Base-by-base conservation (phyloP, 1,140 invertebrate species). In the Lucilia sericata region DNA sequence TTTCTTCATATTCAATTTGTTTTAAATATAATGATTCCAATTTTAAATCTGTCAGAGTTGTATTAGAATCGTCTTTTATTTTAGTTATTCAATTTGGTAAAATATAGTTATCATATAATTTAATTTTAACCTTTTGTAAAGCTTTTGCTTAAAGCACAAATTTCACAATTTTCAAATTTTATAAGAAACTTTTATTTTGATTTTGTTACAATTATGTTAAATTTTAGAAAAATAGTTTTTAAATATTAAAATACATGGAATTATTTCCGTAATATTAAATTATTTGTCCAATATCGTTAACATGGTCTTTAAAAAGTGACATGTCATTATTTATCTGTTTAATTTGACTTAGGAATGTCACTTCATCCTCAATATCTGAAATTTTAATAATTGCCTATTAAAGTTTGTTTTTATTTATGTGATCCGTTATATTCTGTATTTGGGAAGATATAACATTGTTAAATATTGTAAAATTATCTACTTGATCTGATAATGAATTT, bases 101-200 rank as follows among this genome's bases (percentile, higher is more conserved):
- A 10, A 74, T 74, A 74, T 30, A 12, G 21, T 74, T 74, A 30
- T 74, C 60, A 5, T 74, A 17, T 30, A 74, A 8, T 74, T 30
- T 74, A 25, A 74, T 74, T 12, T 84, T 75, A 47, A 21, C n/a
- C n/a, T 49, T 74, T 80, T 74, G 65, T 76, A 60, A 10, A 81
- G 7, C 2, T 74, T 74, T 74, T 74, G 25, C 25, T 74, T 30
- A 34, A 74, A 9, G 17, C 12, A 5, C 25, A 3, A 2, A 74
- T 74, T 74, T 74, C 19, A 74, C 70, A 74, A 30, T 75, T 75
- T 75, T 34, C 74, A 34, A 75, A 75, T 34, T 75, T 75, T 1
- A 75, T 30, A 3, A 75, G 2, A 36, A 34, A 75, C 5, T 75
- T 75, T 75, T 10, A 75, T 3, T 36, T 34, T 36, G 4, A 36